Base-by-base conservation (phyloP, 2,888 invertebrate genomes). In the Tenthredo distinguenda region DNA sequence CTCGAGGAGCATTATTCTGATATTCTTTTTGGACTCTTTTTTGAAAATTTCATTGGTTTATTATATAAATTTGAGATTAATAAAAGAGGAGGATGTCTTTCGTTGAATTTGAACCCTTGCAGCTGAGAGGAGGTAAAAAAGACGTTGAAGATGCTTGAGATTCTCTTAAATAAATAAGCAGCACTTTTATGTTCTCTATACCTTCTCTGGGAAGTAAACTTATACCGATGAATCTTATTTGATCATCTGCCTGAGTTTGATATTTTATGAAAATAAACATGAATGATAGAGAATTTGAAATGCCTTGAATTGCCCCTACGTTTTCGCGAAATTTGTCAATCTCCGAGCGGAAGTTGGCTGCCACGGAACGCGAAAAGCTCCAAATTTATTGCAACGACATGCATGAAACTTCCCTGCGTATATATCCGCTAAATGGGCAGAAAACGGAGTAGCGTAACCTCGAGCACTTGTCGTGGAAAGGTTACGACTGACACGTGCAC, bases 331-430 rank as follows among this genome's bases (percentile, higher is more conserved):
- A 71, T 71, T 71, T 71, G 71, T 71, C 71, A 71, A 71, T 71
- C 71, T 71, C 18, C 3, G n/a, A 37, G 34, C 71, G 71, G 71
- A 37, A 37, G 71, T 71, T 37, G 5, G n/a, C 71, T 37, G 34
- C 37, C 9, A 37, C 62, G 62, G 47, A 47, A 47, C 26, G 21
- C 26, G 47, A 40, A 76, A 76, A 76, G 9, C 76, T 21, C 9
- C 12, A 47, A 76, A 76, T 76, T 76, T 76, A 76, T 76, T 21
- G 76, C 76, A n/a, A 47, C 43, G 21, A 76, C 76, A 76, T 47
- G 76, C 26, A 26, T 26, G 47, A 76, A 76, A n/a, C 3, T 47
- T 15, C 47, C 47, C 34, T 0, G 2, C 2, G n/a, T 37, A 7
- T 34, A 34, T 31, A 37, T 37, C 5, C 18, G n/a, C 34, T 71